Conservation (phyloP, 2,113 vertebrate genomes). For the Rafetus swinhoei region DNA sequence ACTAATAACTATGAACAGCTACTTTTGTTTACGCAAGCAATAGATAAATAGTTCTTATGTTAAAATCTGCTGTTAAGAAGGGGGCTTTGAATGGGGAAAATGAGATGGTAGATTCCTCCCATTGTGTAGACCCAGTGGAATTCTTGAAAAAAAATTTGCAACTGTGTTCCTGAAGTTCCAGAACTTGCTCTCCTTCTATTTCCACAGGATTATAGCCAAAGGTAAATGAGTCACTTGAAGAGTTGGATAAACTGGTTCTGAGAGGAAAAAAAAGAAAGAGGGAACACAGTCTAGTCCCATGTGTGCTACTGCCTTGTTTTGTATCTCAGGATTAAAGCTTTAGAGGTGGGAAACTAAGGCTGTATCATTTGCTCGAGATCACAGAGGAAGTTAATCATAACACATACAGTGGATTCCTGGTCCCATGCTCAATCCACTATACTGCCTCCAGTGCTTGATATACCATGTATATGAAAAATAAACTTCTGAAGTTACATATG, state of each 20-base stretch:
- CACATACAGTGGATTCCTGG: background rate
- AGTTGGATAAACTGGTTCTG: background rate
- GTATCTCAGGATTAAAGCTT: background rate
- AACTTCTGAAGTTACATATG: background rate
- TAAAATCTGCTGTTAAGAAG: conserved; percentile 14
- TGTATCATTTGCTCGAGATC: background rate
- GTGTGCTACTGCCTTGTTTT: background rate
- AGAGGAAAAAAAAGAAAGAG: background rate
- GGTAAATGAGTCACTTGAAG: background rate
- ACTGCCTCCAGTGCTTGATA: background rate
- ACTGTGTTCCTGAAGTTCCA: background rate
- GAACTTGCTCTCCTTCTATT: background rate
- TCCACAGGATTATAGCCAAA: background rate
- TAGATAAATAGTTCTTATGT: background rate
- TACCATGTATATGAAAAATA: background rate
- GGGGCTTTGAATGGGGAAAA: background rate
- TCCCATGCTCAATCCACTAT: background rate
- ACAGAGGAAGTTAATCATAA: background rate
- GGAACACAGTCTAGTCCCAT: background rate
- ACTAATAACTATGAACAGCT: background rate
- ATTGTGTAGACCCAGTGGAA: background rate
- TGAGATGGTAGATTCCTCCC: background rate
- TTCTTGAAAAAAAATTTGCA: background rate
- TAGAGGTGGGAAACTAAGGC: background rate
- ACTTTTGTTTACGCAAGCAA: too few species aligned